phyloP scores from a whole-genome alignment of 1,140 invertebrate species.

The Diorhabda carinulata region DNA sequence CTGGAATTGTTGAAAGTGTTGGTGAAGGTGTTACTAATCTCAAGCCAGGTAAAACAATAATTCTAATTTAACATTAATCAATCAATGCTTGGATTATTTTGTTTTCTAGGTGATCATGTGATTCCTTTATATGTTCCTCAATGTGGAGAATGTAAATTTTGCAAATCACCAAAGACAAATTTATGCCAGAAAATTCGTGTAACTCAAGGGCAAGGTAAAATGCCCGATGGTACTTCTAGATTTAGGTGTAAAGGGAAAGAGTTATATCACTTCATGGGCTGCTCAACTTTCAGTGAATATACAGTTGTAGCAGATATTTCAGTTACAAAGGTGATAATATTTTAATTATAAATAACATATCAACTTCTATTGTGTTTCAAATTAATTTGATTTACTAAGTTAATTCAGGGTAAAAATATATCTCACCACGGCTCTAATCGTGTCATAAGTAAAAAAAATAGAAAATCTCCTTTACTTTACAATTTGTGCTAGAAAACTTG shows the following conservation, averaged over 20 bases:
- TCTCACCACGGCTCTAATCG: no score
- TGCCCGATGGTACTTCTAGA: constrained; percentile 93
- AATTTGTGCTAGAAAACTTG: no score
- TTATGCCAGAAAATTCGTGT: constrained; percentile 90
- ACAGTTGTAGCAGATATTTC: constrained; percentile 97
- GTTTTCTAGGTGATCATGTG: constrained; percentile 82
- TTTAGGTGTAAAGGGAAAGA: constrained; percentile 90
- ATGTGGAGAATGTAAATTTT: constrained; percentile 95
- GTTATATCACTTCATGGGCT: constrained; percentile 97
- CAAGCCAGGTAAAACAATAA: constrained; percentile 58
- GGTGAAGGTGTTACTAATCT: constrained; percentile 90
- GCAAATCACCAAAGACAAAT: constrained; percentile 93
- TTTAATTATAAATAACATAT: no score
- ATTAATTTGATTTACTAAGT: no score
- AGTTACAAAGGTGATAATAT: constrained; percentile 67
- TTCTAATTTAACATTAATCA: no score
- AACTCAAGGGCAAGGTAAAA: constrained; percentile 83
- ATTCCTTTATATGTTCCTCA: constrained; percentile 95
- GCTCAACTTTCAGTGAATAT: constrained; percentile 95
- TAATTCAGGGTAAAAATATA: no score
- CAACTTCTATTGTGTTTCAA: no score
- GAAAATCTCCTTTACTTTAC: no score
- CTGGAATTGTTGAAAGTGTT: constrained; percentile 92
- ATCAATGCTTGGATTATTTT: no score
- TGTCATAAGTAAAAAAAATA: no score